Conservation (phyloP, 2,888 invertebrate species). For the Dioctria linearis region DNA sequence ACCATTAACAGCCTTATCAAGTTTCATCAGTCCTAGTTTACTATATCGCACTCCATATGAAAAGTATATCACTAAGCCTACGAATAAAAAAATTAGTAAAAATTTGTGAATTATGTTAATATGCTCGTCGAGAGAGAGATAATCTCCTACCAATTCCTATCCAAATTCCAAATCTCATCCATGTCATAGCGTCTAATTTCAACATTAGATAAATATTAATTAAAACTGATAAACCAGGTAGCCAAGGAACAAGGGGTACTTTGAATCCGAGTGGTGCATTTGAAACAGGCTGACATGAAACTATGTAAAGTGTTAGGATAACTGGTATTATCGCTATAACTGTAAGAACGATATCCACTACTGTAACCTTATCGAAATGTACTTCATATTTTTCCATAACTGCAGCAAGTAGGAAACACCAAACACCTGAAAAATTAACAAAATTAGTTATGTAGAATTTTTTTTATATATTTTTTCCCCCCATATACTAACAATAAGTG, state of each 20-base stretch:
- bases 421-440: conserved; percentile 61
- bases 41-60: conserved; percentile 75
- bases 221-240: conserved; percentile 86
- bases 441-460: not conserved
- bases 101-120: not conserved
- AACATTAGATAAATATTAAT: conserved; percentile 88
- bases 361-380: conserved; percentile 59
- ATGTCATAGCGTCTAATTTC: conserved; percentile 77
- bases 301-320: conserved; percentile 72
- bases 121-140: no score
- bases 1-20: conserved; percentile 34
- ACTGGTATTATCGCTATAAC: conserved; percentile 62
- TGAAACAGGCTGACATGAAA: conserved; percentile 77
- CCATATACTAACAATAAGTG: conserved; percentile 69
- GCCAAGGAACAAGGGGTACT: conserved; percentile 85
- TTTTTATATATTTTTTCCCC: not conserved
- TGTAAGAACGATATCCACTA: conserved; percentile 61
- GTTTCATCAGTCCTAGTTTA: conserved; percentile 59
- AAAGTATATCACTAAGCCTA: conserved; percentile 76
- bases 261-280: conserved; percentile 77
- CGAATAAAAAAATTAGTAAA: conserved; percentile 52
- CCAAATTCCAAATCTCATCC: conserved; percentile 89
- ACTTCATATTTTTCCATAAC: conserved; percentile 65
- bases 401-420: conserved; percentile 64
- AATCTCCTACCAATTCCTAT: conserved; percentile 77